Base-by-base conservation (phyloP, 2,888 invertebrate genomes). In the Mylabris sibirica region DNA sequence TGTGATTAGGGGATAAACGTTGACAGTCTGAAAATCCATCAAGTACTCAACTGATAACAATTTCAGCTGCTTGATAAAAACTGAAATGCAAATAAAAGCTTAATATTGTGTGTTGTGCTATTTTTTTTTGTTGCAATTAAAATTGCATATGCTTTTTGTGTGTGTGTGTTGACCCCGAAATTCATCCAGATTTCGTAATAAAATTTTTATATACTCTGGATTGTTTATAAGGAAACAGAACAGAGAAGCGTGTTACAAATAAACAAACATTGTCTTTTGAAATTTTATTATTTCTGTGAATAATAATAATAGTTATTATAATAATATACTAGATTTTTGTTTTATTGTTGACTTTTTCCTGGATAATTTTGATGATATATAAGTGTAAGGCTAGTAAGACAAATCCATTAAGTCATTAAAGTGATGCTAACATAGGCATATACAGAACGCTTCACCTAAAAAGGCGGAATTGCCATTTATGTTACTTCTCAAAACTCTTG, bases 181-280 rank as follows among this genome's bases (percentile, higher is more conserved):
- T 22, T 24, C 53, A 24, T 53, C 22, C 53, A 53, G 53, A 67
- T 62, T 64, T 53, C 20, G 61, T 62, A 61, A 66, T 62, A 62
- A 66, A 62, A 62, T 14, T 66, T 66, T 66, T 66, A 66, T 66
- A 62, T 53, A 66, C 53, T 49, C 49, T 22, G 26, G 49, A 38
- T 57, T 53, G 64, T 67, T 70, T 67, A 68, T 60, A 65, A 65
- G 53, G 24, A 53, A 53, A 53, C 53, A 53, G 20, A 53, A 53
- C 49, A 49, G 49, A 49, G 11, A 20, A 49, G 2, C 49, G 9
- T 38, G 14, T 12, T 38, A 1, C 12, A 17, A 12, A 22, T 53
- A 53, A 53, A 53, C 53, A 53, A 53, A 24, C n/a, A 20, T 3
- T 17, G 6, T 11, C 20, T 53, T 53, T 24, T 22, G 22, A 1